Percentiles rank a stretch among this genome's conserved stretches.
These are phyloP conservation scores for Acomys russatus DNA, from an alignment of 2,797 vertebrate species.

Conservation along the genomic window DNA sequence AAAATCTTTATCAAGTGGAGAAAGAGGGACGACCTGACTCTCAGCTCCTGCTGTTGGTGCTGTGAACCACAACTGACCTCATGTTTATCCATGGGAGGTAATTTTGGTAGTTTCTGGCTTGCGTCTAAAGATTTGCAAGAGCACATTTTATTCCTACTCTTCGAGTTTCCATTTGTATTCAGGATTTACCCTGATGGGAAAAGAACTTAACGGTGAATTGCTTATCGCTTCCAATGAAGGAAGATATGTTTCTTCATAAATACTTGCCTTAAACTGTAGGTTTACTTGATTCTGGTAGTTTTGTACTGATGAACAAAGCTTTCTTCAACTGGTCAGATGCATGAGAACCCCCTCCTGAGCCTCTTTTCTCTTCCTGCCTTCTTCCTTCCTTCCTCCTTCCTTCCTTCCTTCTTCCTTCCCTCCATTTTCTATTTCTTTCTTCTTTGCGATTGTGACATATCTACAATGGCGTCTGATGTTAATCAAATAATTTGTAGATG, in stretches of 20 bases:
- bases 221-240: background rate
- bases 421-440: too few relatives aligned
- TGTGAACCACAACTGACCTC: conserved; percentile 89
- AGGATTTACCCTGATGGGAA: background rate
- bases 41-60: conserved; percentile 94
- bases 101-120: conserved; percentile 95
- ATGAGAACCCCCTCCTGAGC: background rate
- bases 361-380: too few relatives aligned
- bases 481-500: background rate
- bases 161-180: background rate
- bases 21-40: conserved; percentile 89
- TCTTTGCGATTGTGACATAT: background rate
- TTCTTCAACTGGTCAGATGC: background rate
- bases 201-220: background rate
- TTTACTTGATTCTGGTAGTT: background rate
- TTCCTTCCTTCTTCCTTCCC: too few relatives aligned
- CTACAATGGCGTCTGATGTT: background rate
- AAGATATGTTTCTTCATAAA: background rate
- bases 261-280: background rate
- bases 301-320: background rate
- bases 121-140: conserved; percentile 88
- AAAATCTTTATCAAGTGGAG: conserved; percentile 89
- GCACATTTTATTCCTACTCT: background rate
- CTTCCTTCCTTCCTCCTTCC: too few relatives aligned
- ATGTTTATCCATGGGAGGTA: conserved; percentile 93